Conservation (phyloP, 2,113 vertebrate genomes). For the Gnathonemus longibarbis region DNA sequence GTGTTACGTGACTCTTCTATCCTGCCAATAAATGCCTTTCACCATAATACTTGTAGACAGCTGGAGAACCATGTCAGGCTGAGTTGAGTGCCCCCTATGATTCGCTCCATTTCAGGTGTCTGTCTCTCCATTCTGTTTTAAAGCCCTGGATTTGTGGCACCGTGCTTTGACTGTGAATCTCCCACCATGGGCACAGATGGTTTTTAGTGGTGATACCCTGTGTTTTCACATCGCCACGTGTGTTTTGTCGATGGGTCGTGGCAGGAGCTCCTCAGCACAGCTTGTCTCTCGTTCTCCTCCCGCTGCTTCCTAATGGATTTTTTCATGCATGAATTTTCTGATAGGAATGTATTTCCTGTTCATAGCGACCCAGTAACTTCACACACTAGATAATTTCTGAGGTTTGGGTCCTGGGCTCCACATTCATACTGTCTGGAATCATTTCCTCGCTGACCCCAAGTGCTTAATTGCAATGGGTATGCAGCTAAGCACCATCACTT, state of each 20-base stretch:
- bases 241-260: neutral
- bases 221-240: neutral
- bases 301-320: neutral
- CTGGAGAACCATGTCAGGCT: neutral
- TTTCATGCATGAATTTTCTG: neutral
- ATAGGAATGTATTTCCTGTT: neutral
- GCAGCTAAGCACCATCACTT: neutral
- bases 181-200: neutral
- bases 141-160: neutral
- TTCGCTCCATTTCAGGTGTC: neutral
- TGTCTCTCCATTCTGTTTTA: neutral
- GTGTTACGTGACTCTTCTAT: neutral
- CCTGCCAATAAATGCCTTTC: neutral
- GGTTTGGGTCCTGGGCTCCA: neutral
- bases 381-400: neutral
- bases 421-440: neutral
- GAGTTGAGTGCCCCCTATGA: neutral
- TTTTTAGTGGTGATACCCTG: constrained; percentile 19
- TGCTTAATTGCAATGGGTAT: neutral
- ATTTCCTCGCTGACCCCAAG: neutral
- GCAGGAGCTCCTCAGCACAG: neutral
- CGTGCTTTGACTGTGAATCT: neutral
- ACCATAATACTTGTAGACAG: neutral
- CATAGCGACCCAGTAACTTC: neutral
- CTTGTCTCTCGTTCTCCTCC: neutral